Percentiles rank a stretch among this genome's conserved stretches.
Evolutionary conservation across 2,888 invertebrate species (phyloP).

Genomic region (Sinopyrophorus schimmeli): DNA sequence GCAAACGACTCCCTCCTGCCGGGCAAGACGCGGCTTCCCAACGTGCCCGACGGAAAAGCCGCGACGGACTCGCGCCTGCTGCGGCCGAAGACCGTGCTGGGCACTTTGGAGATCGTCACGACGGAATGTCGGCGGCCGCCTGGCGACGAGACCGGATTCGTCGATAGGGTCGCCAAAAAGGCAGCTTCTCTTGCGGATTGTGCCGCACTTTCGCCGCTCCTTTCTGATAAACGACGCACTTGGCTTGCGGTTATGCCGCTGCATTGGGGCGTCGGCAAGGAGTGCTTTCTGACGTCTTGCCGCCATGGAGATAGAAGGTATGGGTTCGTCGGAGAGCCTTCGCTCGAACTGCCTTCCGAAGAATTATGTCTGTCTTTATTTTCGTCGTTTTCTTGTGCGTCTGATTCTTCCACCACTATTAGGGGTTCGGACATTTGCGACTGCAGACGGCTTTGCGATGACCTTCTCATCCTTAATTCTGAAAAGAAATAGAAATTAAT

Average conservation of each 20-base stretch:
- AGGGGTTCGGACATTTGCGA: conserved; percentile 66
- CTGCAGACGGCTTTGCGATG: conserved; percentile 57
- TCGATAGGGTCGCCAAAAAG: conserved; percentile 79
- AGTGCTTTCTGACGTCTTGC: conserved; percentile 76
- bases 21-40: conserved; percentile 52
- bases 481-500: too few species aligned
- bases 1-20: conserved; percentile 53
- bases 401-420: conserved; percentile 82
- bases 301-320: conserved; percentile 82
- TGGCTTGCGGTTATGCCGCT: conserved; percentile 86
- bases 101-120: conserved; percentile 83
- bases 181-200: conserved; percentile 79
- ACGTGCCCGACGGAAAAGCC: conserved; percentile 66
- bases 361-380: conserved; percentile 54
- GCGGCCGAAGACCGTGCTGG: conserved; percentile 74
- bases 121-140: conserved; percentile 84
- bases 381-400: conserved; percentile 67
- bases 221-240: conserved; percentile 79
- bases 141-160: conserved; percentile 70
- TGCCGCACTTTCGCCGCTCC: conserved; percentile 72
- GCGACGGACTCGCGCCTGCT: conserved; percentile 81
- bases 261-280: conserved; percentile 82
- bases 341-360: conserved; percentile 67
- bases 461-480: conserved; percentile 29
- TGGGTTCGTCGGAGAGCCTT: conserved; percentile 79